These are phyloP conservation scores for Chironomus riparius DNA, from an alignment of 2,888 invertebrate species.

Conservation along the genomic window DNA sequence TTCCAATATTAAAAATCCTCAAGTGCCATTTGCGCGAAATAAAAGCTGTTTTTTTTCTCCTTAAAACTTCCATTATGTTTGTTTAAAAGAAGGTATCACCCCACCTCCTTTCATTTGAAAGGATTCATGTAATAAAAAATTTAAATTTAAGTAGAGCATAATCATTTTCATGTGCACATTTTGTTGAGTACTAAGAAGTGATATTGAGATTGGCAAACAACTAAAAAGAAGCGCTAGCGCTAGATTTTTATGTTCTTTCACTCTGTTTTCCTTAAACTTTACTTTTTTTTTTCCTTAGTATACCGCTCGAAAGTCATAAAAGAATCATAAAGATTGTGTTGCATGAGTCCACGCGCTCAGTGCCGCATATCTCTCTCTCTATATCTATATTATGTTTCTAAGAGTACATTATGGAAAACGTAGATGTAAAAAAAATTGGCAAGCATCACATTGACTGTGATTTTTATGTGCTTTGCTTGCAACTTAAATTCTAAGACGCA, in stretches of 20 bases:
- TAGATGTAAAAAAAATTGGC: background rate
- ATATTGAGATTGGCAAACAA: background rate
- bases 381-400: background rate
- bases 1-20: too few relatives aligned
- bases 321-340: background rate
- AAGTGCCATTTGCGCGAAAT: too few relatives aligned
- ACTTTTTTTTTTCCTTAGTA: background rate
- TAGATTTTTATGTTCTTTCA: background rate
- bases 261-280: background rate
- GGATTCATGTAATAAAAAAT: background rate
- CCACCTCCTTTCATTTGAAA: background rate
- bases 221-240: background rate
- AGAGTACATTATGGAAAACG: background rate
- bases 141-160: background rate
- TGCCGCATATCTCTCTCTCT: background rate
- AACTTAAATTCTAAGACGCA: background rate
- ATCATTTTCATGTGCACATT: background rate
- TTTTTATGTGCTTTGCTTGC: background rate
- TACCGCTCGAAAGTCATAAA: background rate
- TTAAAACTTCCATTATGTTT: too few relatives aligned
- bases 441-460: background rate
- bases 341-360: slow-evolving; percentile 5
- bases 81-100: too few relatives aligned
- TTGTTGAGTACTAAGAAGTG: too few relatives aligned
- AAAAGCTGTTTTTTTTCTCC: too few relatives aligned